phyloP scores from a whole-genome alignment of 2,797 vertebrate genomes.

The Mycteria americana region DNA sequence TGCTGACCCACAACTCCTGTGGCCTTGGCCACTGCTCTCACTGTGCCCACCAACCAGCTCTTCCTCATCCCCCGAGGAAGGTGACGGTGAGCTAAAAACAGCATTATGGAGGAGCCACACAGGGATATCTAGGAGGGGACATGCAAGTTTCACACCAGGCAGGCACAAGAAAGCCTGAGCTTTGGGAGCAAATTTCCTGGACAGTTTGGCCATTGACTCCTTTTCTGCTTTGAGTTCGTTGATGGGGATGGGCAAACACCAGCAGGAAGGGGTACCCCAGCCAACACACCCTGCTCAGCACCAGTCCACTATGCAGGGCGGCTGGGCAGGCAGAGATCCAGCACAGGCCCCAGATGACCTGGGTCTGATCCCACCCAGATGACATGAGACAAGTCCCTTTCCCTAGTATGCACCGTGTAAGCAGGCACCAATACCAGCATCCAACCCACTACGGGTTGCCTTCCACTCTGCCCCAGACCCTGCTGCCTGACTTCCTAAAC shows the following conservation, averaged over 20 bases:
- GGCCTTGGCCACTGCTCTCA: neutral
- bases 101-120: neutral
- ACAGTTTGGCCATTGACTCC: neutral
- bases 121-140: neutral
- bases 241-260: too few relatives aligned
- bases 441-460: neutral
- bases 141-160: neutral
- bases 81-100: neutral
- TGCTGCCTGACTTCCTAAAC: neutral
- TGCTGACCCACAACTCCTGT: neutral
- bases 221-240: neutral
- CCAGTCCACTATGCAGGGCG: neutral
- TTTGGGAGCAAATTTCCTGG: neutral
- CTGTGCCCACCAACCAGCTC: neutral
- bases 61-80: neutral
- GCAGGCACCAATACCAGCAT: neutral
- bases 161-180: neutral
- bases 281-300: neutral
- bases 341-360: neutral
- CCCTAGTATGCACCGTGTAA: rapidly evolving
- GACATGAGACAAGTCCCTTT: neutral
- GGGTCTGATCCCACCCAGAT: neutral
- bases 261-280: neutral
- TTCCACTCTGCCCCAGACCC: neutral
- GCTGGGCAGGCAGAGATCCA: neutral